Conservation (phyloP, 2,797 vertebrate genomes). For the Oreochromis grahami region DNA sequence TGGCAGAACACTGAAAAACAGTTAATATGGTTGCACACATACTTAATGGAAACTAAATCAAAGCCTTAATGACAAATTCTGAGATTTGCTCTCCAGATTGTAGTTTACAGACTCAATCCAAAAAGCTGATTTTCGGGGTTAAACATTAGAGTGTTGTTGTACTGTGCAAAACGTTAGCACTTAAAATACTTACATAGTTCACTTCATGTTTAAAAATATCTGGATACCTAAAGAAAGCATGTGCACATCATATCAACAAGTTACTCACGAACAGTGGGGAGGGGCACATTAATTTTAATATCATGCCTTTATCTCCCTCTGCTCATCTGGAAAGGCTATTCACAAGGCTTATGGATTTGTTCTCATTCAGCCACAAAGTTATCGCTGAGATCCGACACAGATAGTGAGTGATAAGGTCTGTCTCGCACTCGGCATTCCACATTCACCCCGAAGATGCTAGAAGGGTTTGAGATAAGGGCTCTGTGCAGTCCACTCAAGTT, state of each 20-base stretch:
- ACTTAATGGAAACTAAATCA: constrained; percentile 10
- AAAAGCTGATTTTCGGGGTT: neutral
- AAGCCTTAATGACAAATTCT: neutral
- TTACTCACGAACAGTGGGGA: neutral
- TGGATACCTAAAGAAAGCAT: neutral
- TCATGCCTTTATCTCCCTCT: neutral
- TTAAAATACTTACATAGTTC: neutral
- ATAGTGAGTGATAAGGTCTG: constrained; percentile 1
- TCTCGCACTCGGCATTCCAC: neutral
- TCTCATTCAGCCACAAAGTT: constrained; percentile 1
- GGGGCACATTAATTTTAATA: neutral
- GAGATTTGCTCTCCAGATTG: constrained; percentile 3
- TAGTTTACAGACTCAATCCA: neutral
- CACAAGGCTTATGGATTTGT: neutral
- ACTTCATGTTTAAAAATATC: neutral
- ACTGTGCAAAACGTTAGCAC: neutral
- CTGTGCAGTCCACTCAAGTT: neutral
- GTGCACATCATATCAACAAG: neutral
- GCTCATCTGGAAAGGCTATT: neutral
- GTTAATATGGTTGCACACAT: neutral
- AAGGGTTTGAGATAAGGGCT: neutral
- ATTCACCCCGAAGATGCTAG: neutral
- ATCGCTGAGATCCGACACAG: neutral
- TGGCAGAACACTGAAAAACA: constrained; percentile 12
- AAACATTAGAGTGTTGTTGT: neutral